Evolutionary conservation across 2,113 vertebrate species (phyloP), one percentile per base, ranked within the genome.

Genomic region (Cacatua alba): DNA sequence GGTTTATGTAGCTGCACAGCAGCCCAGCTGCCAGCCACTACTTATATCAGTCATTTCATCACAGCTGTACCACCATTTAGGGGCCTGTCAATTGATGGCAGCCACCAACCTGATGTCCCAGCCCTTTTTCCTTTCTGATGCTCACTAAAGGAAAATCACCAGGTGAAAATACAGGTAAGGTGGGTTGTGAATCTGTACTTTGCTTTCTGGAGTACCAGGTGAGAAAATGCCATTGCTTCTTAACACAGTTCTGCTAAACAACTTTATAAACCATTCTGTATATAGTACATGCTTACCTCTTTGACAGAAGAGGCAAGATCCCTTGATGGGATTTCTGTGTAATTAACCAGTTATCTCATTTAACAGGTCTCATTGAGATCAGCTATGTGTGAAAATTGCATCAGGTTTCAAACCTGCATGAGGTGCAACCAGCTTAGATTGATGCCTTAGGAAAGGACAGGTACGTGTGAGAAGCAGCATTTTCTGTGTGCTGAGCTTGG

Each of bases 291-390:
- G 57, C 80, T 53, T 53, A 57, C 90, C 65, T 71, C 90, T 69
- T 29, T 1, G 80, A 91, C 51, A 71, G 67, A 35, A 16, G 63
- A 69, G 17, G 64, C 95, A 93, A 96, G 95, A 95, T 90, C 90
- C 86, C 95, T 79, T 93, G 92, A 86, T 89, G 94, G 95, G 95
- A 96, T 96, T 97, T 94, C 64, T 44, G 90, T 72, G 86, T 81
- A 96, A 97, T 97, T 95, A 97, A 88, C 90, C 92, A 77, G 82
- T 96, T 96, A 82, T 95, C 90, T 96, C 92, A 71, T 97, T 96
- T 91, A 94, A 84, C 90, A 75, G 94, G 80, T 84, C 94, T 91
- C 83, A 95, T 95, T 95, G 92, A 93, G 90, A 92, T 94, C 95
- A 96, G 86, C 77, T 95, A 41, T 52, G 72, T 96, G 95, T 93